Percentiles rank a stretch among this genome's conserved stretches.
phyloP scores from a whole-genome alignment of 2,797 vertebrate species.

The Chelon auratus region DNA sequence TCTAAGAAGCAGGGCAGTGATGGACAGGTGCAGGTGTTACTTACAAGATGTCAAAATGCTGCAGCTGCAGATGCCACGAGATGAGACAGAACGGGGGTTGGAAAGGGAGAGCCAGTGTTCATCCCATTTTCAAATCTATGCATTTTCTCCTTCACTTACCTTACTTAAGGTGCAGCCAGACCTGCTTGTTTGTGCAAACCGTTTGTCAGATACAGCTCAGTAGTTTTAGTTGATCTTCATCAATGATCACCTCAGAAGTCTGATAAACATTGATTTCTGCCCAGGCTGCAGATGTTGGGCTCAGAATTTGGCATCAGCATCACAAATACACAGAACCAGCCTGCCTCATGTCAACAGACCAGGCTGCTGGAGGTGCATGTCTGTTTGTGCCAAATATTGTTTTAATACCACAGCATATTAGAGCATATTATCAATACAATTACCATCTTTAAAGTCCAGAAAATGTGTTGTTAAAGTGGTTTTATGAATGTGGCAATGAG shows the following conservation, averaged over 20 bases:
- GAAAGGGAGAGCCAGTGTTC: neutral
- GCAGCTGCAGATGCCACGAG: constrained; percentile 10
- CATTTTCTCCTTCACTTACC: neutral
- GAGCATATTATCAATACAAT: no score
- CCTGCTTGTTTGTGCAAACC: neutral
- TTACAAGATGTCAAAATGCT: constrained; percentile 39
- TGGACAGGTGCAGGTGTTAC: constrained; percentile 59
- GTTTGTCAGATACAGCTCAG: neutral
- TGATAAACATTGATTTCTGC: no score
- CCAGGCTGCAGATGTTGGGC: no score
- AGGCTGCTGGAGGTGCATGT: neutral
- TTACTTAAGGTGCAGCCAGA: neutral
- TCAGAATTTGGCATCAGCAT: neutral
- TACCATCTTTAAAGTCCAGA: no score
- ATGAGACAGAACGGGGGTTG: neutral
- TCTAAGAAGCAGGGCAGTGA: constrained; percentile 38
- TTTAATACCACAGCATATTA: no score
- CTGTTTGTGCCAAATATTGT: no score
- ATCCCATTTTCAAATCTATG: neutral
- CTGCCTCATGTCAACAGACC: neutral
- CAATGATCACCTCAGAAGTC: neutral
- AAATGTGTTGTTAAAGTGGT: no score
- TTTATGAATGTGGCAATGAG: no score
- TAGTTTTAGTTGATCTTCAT: neutral
- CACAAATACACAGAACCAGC: neutral